Evolutionary conservation across 2,888 invertebrate species (phyloP).

Genomic region (Carterocephalus palaemon): DNA sequence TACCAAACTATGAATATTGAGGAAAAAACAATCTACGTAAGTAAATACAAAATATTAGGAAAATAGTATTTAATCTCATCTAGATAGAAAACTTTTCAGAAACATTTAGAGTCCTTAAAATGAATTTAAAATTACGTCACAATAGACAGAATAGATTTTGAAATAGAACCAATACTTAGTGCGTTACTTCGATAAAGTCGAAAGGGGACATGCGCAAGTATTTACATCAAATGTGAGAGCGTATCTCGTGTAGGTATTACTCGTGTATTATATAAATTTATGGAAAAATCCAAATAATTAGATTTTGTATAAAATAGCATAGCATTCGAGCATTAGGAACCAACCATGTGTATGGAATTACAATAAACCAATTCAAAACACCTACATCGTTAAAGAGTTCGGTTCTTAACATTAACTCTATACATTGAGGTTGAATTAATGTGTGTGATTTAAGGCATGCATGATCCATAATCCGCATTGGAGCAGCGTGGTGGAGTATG

Average conservation of each 20-base stretch:
- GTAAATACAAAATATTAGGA: constrained; percentile 72
- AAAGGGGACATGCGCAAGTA: constrained; percentile 62
- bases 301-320: constrained; percentile 39
- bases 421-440: too few relatives aligned
- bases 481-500: too few relatives aligned
- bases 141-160: constrained; percentile 25
- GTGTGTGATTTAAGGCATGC: too few relatives aligned
- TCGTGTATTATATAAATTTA: constrained; percentile 46
- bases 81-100: constrained; percentile 64
- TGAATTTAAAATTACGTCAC: constrained; percentile 37
- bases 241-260: too few relatives aligned
- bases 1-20: constrained; percentile 63
- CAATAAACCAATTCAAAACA: too few relatives aligned
- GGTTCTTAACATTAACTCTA: too few relatives aligned
- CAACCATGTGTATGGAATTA: too few relatives aligned
- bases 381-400: too few relatives aligned
- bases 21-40: constrained; percentile 59
- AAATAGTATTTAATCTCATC: constrained; percentile 67
- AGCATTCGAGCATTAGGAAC: constrained; percentile 1
- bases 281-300: constrained; percentile 52
- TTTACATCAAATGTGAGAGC: constrained; percentile 51
- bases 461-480: too few relatives aligned
- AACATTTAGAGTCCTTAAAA: constrained; percentile 47
- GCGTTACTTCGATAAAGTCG: constrained; percentile 40
- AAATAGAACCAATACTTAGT: constrained; percentile 44